Evolutionary conservation across 2,888 invertebrate species (phyloP), one percentile per base, ranked within the genome.

Genomic region (Papilio gigon): DNA sequence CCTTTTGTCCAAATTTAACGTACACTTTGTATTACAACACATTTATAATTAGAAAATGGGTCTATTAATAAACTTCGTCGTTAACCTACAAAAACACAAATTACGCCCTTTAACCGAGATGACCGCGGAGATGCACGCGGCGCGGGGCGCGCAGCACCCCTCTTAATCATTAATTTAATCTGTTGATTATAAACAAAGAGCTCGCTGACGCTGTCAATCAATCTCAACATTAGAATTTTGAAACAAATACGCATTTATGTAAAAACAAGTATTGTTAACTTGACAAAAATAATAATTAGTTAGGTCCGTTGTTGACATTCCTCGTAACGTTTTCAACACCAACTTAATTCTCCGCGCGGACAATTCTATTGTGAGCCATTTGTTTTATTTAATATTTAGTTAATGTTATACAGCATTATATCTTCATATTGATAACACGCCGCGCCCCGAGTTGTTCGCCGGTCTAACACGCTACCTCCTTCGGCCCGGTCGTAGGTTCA

Each of bases 281-380:
- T 56, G 53, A 56, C 27, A 56, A 56, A 56, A 56, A 56, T 56
- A 56, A 56, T 56, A 56, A 30, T 56, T 56, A 56, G 30, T 30
- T 56, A 56, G n/a, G n/a, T n/a, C 8, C n/a, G n/a, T 53, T 30
- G 30, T 56, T 30, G 22, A 56, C 53, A 56, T 56, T 56, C 53
- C 17, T 56, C 11, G 9, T 30, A 56, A 30, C n/a, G 30, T 12
- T 27, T 56, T 56, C n/a, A 53, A 30, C 53, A 56, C 30, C 53
- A 56, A 30, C 27, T 56, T 56, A 56, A 56, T 56, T 56, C 30
- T 5, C 11, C 8, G n/a, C 4, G 9, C n/a, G 53, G 30, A 56
- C 53, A 56, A 56, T 56, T 17, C 30, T 56, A 56, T 56, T 56
- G 30, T 56, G 9, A 56, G 8, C 14, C 4, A 30, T 27, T 53